Conservation (phyloP, 2,888 invertebrate species). For the Acanthosepion lycidas region DNA sequence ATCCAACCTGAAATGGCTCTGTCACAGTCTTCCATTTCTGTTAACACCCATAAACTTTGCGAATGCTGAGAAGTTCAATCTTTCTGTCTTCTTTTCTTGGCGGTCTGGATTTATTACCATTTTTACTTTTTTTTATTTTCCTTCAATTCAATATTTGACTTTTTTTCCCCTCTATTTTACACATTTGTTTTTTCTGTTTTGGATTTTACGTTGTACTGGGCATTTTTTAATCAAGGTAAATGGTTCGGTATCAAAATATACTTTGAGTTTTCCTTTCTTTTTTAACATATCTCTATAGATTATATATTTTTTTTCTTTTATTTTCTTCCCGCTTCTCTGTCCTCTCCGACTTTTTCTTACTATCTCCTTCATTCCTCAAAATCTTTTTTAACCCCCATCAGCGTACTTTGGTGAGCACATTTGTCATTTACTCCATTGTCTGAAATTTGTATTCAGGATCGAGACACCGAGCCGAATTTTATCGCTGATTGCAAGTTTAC, state of each 20-base stretch:
- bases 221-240: conserved; percentile 11
- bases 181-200: not conserved
- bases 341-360: not conserved
- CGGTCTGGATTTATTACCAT: not conserved
- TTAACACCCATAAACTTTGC: conserved; percentile 18
- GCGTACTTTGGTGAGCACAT: conserved; percentile 7
- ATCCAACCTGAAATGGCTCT: not conserved
- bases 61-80: not conserved
- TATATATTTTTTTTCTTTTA: not conserved
- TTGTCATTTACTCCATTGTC: not conserved
- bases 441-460: no score
- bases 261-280: not conserved
- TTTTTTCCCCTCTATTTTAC: not conserved
- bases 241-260: not conserved
- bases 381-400: not conserved
- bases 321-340: not conserved
- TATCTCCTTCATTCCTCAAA: not conserved
- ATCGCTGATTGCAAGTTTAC: no score
- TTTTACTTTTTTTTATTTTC: not conserved
- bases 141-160: not conserved
- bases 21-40: conserved; percentile 33
- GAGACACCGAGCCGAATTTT: no score
- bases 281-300: not conserved
- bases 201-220: not conserved
- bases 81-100: not conserved